phyloP scores from a whole-genome alignment of 2,113 vertebrate species.

The Rhea americana region DNA sequence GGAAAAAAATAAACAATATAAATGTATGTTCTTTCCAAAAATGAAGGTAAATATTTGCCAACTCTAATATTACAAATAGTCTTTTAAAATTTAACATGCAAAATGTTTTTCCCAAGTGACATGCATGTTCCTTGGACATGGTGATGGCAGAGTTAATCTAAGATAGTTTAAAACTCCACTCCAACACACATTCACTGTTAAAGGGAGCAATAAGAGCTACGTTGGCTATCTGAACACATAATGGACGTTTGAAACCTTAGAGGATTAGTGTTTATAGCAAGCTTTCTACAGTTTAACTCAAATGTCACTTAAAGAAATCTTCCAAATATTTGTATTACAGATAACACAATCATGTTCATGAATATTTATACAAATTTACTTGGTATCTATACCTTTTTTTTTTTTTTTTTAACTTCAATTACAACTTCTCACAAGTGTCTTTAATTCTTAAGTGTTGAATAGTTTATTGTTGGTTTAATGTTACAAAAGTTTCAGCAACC shows the following conservation, averaged over 20 bases:
- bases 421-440: not conserved
- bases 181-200: not conserved
- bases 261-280: not conserved
- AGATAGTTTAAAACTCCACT: not conserved
- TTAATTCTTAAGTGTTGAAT: not conserved
- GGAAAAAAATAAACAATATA: not conserved
- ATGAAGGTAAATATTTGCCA: not conserved
- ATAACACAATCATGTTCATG: not conserved
- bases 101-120: not conserved
- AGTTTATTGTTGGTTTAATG: not conserved
- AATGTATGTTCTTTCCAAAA: not conserved
- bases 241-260: not conserved
- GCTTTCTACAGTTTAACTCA: not conserved
- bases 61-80: not conserved
- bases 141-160: too few relatives aligned
- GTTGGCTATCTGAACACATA: rapidly evolving
- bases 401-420: not conserved
- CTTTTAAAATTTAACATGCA: not conserved
- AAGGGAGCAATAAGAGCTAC: not conserved
- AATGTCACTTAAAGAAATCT: not conserved
- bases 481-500: not conserved
- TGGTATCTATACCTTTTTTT: not conserved
- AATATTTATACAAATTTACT: not conserved
- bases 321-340: not conserved
- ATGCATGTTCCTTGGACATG: not conserved